phyloP scores from a whole-genome alignment of 2,113 vertebrate genomes.

The Oncorhynchus masou region DNA sequence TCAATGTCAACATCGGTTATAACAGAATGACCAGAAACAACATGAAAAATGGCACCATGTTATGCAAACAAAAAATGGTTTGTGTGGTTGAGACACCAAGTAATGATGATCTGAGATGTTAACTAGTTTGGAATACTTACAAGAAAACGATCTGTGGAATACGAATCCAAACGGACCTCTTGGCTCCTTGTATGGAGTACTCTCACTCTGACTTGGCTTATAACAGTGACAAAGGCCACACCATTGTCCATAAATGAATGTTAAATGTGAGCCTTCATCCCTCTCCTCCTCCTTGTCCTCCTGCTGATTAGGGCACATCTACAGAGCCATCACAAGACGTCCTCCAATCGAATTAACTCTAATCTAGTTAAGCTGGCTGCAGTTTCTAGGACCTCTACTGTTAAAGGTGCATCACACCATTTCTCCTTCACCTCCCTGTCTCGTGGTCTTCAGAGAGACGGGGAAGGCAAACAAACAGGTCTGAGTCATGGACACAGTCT shows the following conservation, averaged over 20 bases:
- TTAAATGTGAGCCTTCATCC: constrained; percentile 9
- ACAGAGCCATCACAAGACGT: constrained; percentile 57
- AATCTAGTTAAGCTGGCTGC: constrained; percentile 63
- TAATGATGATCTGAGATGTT: too few relatives aligned
- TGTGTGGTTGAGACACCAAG: too few relatives aligned
- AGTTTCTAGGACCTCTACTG: constrained; percentile 27
- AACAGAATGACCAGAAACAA: too few relatives aligned
- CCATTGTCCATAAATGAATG: constrained; percentile 13
- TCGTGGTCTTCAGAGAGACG: background rate
- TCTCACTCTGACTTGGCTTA: background rate
- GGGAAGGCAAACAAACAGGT: too few relatives aligned
- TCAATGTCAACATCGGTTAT: too few relatives aligned
- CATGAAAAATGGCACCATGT: too few relatives aligned
- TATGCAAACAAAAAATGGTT: too few relatives aligned
- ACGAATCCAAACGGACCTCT: background rate
- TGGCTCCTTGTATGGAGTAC: background rate
- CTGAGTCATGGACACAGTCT: too few relatives aligned
- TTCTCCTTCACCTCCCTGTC: background rate
- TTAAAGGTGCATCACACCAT: constrained; percentile 25
- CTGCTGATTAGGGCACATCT: constrained; percentile 38
- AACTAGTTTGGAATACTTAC: too few relatives aligned
- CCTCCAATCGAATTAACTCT: constrained; percentile 66
- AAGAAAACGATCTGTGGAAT: too few relatives aligned
- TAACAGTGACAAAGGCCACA: background rate
- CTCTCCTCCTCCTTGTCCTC: constrained; percentile 13